These are phyloP conservation scores for Acridotheres tristis DNA, from an alignment of 2,797 vertebrate species.

Conservation along the genomic window DNA sequence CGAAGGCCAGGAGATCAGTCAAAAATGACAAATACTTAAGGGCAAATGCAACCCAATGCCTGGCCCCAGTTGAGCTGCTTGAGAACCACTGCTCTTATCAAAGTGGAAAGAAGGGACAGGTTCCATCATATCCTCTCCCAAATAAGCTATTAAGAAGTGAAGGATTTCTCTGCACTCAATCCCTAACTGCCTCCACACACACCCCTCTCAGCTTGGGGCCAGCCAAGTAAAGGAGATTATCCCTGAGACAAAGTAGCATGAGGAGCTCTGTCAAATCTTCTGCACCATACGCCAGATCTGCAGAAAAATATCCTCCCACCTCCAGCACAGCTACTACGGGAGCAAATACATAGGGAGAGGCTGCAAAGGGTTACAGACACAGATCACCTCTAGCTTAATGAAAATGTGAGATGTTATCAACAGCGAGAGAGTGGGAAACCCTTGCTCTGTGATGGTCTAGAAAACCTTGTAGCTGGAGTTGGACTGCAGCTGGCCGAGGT, in stretches of 20 bases:
- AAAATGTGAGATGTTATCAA: slow-evolving; percentile 15
- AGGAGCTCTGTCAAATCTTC: background rate
- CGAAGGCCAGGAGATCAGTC: background rate
- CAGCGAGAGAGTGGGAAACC: slow-evolving; percentile 33
- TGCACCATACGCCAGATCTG: background rate
- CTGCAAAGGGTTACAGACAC: slow-evolving; percentile 69
- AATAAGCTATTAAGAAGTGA: background rate
- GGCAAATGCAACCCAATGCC: background rate
- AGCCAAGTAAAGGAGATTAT: slow-evolving; percentile 51
- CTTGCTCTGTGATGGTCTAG: slow-evolving; percentile 74
- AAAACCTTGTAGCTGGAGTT: slow-evolving; percentile 95
- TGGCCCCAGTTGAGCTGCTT: background rate
- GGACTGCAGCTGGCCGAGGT: slow-evolving; percentile 90
- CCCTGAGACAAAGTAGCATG: background rate
- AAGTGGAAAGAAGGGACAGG: background rate
- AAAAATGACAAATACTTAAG: background rate
- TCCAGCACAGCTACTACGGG: background rate
- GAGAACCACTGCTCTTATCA: background rate
- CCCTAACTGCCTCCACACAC: background rate
- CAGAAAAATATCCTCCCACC: background rate
- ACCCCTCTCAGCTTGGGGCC: background rate
- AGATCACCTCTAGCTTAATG: slow-evolving; percentile 21
- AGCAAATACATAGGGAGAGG: background rate
- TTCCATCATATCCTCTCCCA: background rate
- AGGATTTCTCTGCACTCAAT: background rate